Evolutionary conservation across 1,140 invertebrate species (phyloP).

Genomic region (Neodiprion fabricii): DNA sequence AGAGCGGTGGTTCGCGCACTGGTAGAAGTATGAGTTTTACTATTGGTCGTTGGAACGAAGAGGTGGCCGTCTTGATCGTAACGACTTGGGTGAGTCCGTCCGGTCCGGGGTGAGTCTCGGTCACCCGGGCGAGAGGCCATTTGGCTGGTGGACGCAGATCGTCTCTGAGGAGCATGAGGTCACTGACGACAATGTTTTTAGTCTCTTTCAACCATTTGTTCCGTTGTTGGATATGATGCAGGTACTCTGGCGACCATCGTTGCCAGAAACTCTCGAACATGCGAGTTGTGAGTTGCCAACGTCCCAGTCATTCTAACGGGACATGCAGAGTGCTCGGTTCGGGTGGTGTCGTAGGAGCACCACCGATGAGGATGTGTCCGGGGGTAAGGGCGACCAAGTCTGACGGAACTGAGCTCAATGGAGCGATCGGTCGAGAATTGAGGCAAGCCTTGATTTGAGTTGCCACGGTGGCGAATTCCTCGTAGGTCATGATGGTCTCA

Average conservation of each 20-base stretch:
- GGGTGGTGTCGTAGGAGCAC: constrained; percentile 11
- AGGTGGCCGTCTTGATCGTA: constrained; percentile 17
- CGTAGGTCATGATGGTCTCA: constrained; percentile 16
- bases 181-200: constrained; percentile 9
- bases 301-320: constrained; percentile 10
- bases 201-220: constrained; percentile 19
- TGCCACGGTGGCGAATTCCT: constrained; percentile 30
- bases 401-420: constrained; percentile 15
- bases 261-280: constrained; percentile 33
- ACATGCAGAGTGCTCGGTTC: background rate
- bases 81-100: constrained; percentile 25
- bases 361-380: constrained; percentile 20
- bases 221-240: constrained; percentile 26
- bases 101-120: constrained; percentile 27
- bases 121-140: constrained; percentile 31
- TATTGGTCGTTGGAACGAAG: constrained; percentile 15
- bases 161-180: constrained; percentile 31
- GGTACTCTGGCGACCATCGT: constrained; percentile 32
- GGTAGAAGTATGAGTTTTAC: constrained; percentile 1
- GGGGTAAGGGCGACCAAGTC: constrained; percentile 19
- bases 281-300: constrained; percentile 29
- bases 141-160: constrained; percentile 22
- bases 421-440: constrained; percentile 32
- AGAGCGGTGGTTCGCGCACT: background rate
- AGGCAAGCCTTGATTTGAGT: constrained; percentile 33